Base-by-base conservation (phyloP, 2,888 invertebrate genomes). In the Spilosoma lubricipeda region DNA sequence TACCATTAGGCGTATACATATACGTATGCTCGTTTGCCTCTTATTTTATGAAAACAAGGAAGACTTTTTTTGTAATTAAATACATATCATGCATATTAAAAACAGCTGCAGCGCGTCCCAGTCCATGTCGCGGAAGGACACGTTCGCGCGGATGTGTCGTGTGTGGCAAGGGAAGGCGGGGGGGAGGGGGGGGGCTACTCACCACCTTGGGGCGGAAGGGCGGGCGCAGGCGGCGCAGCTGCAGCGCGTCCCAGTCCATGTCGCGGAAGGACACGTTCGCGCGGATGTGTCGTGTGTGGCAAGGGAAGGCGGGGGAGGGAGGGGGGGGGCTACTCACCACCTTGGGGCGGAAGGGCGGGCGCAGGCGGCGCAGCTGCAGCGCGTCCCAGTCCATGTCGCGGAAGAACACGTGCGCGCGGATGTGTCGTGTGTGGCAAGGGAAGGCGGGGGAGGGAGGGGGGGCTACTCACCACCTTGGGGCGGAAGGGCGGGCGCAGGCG, bases 171-270 rank as follows among this genome's bases (percentile, higher is more conserved):
- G 33, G 33, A 33, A n/a, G n/a, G n/a, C n/a, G 33, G 33, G 33
- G 97, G 97, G 79, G 99, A 97, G 86, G 97, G 97, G 93, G 99
- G 99, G 81, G 99, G 96, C 85, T 78, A 96, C 97, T 97, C 96
- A 99, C 99, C 95, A 99, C 99, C 97, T 99, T 99, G 87, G 99
- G 99, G 90, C 98, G 98, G 96, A 99, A 99, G 89, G 99, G 99
- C 89, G 99, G 99, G 91, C 98, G 98, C 85, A 99, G 98, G 90
- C 97, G 97, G 79, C 99, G 97, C 86, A 97, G 97, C 94, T 99
- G 99, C 82, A 99, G 96, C 85, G n/a, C n/a, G n/a, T n/a, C n/a
- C n/a, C n/a, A n/a, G n/a, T n/a, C n/a, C n/a, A n/a, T n/a, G n/a
- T n/a, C n/a, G n/a, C n/a, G n/a, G n/a, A n/a, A n/a, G n/a, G n/a